Conservation (phyloP, 2,113 vertebrate species). For the Toxotes chatareus region DNA sequence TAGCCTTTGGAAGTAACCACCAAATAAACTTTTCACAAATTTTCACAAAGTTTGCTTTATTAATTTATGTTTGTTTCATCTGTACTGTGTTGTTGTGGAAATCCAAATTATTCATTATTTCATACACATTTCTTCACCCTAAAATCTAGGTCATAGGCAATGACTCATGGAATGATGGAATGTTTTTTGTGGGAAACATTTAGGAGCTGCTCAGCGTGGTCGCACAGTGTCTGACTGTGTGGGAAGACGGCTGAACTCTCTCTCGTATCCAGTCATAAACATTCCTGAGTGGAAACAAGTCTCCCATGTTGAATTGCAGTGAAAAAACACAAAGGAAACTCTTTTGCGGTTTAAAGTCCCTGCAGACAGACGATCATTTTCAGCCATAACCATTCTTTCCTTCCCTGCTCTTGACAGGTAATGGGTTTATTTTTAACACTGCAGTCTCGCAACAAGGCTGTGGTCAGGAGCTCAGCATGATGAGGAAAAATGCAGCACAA, state of each 20-base stretch:
- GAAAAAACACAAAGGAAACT: neutral
- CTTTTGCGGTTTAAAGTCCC: neutral
- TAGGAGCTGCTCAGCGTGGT: neutral
- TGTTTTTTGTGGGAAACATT: neutral
- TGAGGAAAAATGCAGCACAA: too few relatives aligned
- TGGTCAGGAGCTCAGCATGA: neutral
- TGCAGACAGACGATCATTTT: neutral
- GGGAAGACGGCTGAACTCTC: neutral
- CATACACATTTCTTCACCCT: neutral
- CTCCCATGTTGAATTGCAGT: neutral
- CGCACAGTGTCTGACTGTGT: neutral
- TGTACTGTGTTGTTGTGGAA: neutral
- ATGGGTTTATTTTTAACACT: constrained; percentile 3
- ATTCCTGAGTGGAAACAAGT: constrained; percentile 5
- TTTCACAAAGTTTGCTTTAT: neutral
- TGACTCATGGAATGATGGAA: neutral
- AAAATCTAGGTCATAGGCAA: neutral
- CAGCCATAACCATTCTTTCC: neutral
- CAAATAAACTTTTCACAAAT: constrained; percentile 30
- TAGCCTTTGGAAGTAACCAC: neutral
- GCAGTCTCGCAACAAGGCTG: neutral
- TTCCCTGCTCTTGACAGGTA: neutral
- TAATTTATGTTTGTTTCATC: too few relatives aligned
- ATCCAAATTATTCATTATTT: neutral
- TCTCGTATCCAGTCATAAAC: neutral